These are phyloP conservation scores for Scaptomyza pallida DNA, from an alignment of 1,140 invertebrate genomes.

Conservation along the genomic window DNA sequence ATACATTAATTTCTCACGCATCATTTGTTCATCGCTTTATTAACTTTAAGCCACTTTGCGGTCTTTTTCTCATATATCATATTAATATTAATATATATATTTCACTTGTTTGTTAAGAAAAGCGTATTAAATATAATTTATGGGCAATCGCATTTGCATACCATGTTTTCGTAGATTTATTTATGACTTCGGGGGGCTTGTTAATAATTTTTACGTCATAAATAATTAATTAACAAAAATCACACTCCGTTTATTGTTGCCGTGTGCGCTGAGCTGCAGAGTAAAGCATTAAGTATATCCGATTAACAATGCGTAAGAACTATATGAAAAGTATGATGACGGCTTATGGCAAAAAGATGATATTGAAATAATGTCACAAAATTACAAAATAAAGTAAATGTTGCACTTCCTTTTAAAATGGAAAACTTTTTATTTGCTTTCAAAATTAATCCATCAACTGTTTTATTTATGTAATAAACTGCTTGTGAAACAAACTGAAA, in stretches of 20 bases:
- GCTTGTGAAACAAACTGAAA: neutral
- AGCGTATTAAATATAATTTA: conserved; percentile 59
- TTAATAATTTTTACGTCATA: conserved; percentile 61
- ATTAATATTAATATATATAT: conserved; percentile 44
- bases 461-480: neutral
- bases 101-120: conserved; percentile 36
- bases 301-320: conserved; percentile 50
- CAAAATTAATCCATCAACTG: neutral
- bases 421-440: neutral
- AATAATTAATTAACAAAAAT: conserved; percentile 57
- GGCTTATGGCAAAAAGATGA: no score
- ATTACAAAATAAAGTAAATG: no score
- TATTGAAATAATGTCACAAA: no score
- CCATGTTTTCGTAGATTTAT: conserved; percentile 56
- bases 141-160: conserved; percentile 42
- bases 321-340: no score
- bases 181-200: conserved; percentile 60
- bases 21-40: conserved; percentile 51
- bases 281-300: conserved; percentile 53
- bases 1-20: conserved; percentile 58
- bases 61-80: conserved; percentile 12
- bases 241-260: conserved; percentile 2
- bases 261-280: neutral
- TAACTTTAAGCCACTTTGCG: conserved; percentile 58
- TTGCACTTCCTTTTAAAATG: no score